These are phyloP conservation scores for Drosophila testacea DNA, from an alignment of 2,888 invertebrate species.

Conservation along the genomic window DNA sequence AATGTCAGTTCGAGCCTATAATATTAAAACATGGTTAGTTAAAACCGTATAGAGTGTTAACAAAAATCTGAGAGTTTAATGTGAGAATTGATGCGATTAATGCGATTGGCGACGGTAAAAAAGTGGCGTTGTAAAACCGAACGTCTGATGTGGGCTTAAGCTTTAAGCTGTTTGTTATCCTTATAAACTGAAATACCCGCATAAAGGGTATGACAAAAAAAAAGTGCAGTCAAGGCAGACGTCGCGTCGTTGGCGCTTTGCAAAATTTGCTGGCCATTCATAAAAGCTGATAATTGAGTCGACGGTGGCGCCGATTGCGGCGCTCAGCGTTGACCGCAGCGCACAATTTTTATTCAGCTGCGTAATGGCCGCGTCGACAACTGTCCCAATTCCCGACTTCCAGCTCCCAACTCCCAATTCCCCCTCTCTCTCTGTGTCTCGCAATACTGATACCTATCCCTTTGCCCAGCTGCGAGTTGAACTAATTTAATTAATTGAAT, in stretches of 20 bases:
- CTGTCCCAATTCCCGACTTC: constrained; percentile 10
- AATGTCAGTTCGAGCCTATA: no score
- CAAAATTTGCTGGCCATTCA: constrained; percentile 73
- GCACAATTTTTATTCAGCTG: constrained; percentile 50
- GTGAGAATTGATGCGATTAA: no score
- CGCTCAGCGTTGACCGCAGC: constrained; percentile 53
- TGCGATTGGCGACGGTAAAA: no score
- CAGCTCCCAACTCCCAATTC: not conserved
- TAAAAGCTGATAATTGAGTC: constrained; percentile 76
- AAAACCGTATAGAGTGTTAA: no score
- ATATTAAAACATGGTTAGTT: no score
- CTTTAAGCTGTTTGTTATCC: not conserved
- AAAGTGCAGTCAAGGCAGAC: constrained; percentile 45
- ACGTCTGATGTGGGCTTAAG: no score
- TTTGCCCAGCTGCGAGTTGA: constrained; percentile 55
- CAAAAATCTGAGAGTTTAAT: no score
- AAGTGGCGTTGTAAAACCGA: no score
- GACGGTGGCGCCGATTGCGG: constrained; percentile 33
- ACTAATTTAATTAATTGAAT: constrained; percentile 81
- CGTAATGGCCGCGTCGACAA: constrained; percentile 60
- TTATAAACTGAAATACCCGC: not conserved
- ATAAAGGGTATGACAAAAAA: constrained; percentile 8
- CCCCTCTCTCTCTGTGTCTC: no score
- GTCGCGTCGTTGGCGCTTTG: constrained; percentile 50
- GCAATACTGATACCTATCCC: constrained; percentile 4